phyloP scores from a whole-genome alignment of 2,113 vertebrate genomes.

The Python bivittatus region DNA sequence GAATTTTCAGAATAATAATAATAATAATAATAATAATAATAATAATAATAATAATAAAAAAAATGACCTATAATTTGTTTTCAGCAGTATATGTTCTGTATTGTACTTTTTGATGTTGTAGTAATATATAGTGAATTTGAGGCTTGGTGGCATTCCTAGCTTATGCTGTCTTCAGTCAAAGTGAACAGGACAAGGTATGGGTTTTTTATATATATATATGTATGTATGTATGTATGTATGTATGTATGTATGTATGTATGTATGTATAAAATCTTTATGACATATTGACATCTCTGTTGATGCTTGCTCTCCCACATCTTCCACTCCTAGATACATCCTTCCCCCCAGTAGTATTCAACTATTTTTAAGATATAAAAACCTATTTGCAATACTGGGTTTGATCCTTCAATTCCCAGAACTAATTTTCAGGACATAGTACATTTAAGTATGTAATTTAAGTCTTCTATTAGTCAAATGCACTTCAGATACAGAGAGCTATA shows the following conservation, averaged over 20 bases:
- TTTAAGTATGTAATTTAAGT: not conserved
- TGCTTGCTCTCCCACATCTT: not conserved
- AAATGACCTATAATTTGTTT: not conserved
- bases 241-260: too few species aligned
- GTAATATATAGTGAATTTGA: not conserved
- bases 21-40: too few species aligned
- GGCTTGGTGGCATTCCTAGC: not conserved
- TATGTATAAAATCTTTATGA: too few species aligned
- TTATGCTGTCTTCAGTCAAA: not conserved
- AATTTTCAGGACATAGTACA: not conserved
- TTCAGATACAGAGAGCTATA: constrained; percentile 41
- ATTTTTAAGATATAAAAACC: not conserved
- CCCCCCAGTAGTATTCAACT: not conserved
- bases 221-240: too few species aligned
- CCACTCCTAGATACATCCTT: not conserved
- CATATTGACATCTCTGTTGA: not conserved
- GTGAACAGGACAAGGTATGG: not conserved
- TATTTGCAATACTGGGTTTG: not conserved
- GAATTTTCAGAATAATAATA: not conserved
- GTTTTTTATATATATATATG: too few species aligned
- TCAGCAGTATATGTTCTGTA: not conserved
- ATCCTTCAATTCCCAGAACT: not conserved
- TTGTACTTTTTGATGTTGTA: not conserved
- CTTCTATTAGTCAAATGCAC: not conserved
- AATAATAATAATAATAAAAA: too few species aligned